A percentile compares a stretch with the other conserved stretches of the same genome.
phyloP scores from a whole-genome alignment of 2,797 vertebrate genomes.

The Tangara arthus region DNA sequence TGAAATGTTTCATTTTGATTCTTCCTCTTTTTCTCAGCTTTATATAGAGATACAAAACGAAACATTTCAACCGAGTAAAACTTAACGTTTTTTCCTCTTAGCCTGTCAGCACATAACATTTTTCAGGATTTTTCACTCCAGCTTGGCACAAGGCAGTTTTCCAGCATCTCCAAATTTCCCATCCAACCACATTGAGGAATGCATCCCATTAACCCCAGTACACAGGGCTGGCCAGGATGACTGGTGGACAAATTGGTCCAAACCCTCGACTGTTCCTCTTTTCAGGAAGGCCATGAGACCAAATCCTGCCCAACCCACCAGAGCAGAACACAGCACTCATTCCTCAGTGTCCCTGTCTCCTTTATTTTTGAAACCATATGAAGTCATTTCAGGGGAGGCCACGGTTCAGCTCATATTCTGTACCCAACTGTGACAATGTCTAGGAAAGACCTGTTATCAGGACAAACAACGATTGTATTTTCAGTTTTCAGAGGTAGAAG shows the following conservation, averaged over 20 bases:
- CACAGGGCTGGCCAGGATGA: not conserved
- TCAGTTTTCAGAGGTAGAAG: not conserved
- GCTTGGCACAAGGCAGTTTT: not conserved
- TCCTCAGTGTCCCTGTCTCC: not conserved
- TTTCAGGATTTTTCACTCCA: not conserved
- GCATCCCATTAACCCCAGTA: not conserved
- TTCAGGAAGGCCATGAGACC: not conserved
- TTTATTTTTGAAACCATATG: not conserved
- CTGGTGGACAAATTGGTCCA: not conserved
- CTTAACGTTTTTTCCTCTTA: not conserved
- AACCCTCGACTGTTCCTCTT: not conserved
- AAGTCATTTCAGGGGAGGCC: not conserved
- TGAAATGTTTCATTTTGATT: not conserved
- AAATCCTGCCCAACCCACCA: not conserved
- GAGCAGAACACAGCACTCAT: not conserved
- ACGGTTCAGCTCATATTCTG: not conserved
- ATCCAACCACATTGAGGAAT: not conserved
- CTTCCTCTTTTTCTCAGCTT: constrained; percentile 5
- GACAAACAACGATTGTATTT: not conserved
- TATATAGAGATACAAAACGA: not conserved
- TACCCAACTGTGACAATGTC: not conserved
- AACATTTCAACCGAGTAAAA: not conserved
- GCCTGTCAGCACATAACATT: not conserved
- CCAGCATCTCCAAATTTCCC: not conserved
- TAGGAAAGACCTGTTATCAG: not conserved